These are phyloP conservation scores for Podarcis raffonei DNA, from an alignment of 2,113 vertebrate genomes.

Conservation along the genomic window DNA sequence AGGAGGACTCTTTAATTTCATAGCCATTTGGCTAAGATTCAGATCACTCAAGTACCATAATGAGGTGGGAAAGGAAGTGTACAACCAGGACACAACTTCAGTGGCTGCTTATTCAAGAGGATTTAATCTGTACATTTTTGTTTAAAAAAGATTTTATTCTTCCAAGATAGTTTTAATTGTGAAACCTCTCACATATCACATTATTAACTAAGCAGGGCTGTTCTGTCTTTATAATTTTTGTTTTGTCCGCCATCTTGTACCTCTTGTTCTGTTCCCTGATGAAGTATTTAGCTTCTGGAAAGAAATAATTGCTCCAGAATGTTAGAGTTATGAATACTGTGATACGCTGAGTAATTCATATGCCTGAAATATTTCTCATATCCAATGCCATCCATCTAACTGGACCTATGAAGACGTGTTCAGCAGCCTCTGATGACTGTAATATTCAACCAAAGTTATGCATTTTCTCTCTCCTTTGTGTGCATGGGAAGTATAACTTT, in stretches of 20 bases:
- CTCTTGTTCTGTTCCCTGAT: not conserved
- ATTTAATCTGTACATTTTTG: not conserved
- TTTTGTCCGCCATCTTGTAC: not conserved
- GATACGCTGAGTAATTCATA: not conserved
- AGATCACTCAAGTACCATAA: slow-evolving; percentile 2
- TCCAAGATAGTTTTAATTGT: not conserved
- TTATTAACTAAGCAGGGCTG: not conserved
- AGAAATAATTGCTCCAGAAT: not conserved
- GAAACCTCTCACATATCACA: not conserved
- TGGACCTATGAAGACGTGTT: not conserved
- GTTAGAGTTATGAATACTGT: not conserved
- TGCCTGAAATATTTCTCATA: not conserved
- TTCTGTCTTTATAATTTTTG: not conserved
- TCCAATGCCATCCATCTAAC: not conserved
- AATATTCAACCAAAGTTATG: not conserved
- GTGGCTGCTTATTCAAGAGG: slow-evolving; percentile 44
- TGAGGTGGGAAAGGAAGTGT: not conserved
- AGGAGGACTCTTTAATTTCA: slow-evolving; percentile 26
- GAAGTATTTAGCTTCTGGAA: not conserved
- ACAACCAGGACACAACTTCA: slow-evolving; percentile 30
- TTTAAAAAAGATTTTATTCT: not conserved
- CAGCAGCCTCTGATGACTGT: not conserved
- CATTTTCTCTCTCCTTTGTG: not conserved
- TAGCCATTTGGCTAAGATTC: slow-evolving; percentile 30
- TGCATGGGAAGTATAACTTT: no score